Percentiles rank a stretch among this genome's conserved stretches.
Conservation (phyloP, 2,888 invertebrate species). For the Dermolepida albohirtum region DNA sequence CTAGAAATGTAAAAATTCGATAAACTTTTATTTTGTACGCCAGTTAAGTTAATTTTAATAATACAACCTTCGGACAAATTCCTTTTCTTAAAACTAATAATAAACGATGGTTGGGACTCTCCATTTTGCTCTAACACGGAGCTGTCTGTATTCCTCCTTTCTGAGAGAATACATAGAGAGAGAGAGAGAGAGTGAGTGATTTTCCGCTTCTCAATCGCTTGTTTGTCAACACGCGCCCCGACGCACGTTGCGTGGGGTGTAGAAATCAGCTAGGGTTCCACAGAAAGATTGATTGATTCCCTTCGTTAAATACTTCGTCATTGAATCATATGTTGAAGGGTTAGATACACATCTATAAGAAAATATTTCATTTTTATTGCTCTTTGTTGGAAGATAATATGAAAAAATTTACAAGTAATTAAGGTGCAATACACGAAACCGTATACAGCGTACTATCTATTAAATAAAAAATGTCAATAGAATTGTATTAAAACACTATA, state of each 20-base stretch:
- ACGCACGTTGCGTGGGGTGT: conserved; percentile 53
- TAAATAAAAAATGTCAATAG: too few relatives aligned
- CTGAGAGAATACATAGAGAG: conserved; percentile 46
- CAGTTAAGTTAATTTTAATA: conserved; percentile 5
- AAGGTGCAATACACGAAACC: neutral
- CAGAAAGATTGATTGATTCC: conserved; percentile 55
- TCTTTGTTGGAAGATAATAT: conserved; percentile 21
- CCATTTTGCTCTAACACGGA: conserved; percentile 43
- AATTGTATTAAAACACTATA: too few relatives aligned
- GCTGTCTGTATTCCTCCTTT: conserved; percentile 48
- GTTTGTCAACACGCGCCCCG: conserved; percentile 59
- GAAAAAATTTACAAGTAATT: conserved; percentile 14
- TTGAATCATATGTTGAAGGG: conserved; percentile 47
- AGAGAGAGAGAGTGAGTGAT: conserved; percentile 52
- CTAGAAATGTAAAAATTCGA: too few relatives aligned
- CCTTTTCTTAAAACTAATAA: conserved; percentile 28
- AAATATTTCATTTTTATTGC: conserved; percentile 35
- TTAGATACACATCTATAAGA: conserved; percentile 36
- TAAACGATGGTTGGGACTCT: conserved; percentile 21
- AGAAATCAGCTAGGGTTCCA: conserved; percentile 46
- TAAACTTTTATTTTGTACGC: too few relatives aligned
- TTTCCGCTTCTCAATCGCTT: conserved; percentile 61
- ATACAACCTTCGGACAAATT: conserved; percentile 5
- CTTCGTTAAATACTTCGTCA: conserved; percentile 49
- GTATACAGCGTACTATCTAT: too few relatives aligned